A percentile compares a stretch with the other conserved stretches of the same genome.
Conservation (phyloP, 2,113 vertebrate genomes). For the Phalacrocorax carbo region DNA sequence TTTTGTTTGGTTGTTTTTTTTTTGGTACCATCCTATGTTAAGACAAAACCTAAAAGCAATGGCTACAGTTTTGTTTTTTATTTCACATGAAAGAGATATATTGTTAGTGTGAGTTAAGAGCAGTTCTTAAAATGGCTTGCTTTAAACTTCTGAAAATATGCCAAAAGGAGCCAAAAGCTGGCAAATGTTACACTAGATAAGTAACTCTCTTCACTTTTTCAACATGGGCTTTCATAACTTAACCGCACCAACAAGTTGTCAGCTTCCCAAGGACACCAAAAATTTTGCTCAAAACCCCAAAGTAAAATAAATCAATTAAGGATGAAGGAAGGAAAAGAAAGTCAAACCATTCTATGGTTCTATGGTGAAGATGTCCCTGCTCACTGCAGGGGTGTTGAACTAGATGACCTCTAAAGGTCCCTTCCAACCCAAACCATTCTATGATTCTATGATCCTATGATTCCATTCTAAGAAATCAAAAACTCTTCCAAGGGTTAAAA, state of each 20-base stretch:
- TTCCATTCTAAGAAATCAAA: neutral
- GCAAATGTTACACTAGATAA: neutral
- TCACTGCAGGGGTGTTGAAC: no score
- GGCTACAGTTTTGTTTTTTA: fast-evolving
- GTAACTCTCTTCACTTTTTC: neutral
- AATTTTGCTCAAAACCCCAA: neutral
- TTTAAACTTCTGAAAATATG: neutral
- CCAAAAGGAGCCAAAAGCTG: neutral
- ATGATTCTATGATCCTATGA: no score
- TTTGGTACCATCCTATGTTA: neutral
- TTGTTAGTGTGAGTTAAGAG: neutral
- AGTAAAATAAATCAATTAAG: neutral
- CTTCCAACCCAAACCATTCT: no score
- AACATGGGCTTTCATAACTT: neutral
- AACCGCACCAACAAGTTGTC: neutral
- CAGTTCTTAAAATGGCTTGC: neutral
- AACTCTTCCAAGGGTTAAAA: neutral
- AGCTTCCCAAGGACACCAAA: neutral
- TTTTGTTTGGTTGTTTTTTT: neutral
- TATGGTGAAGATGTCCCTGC: no score
- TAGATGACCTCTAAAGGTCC: no score
- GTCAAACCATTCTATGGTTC: no score
- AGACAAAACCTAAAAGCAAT: neutral
- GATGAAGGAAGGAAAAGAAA: neutral
- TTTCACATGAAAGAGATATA: neutral